Percentiles rank a stretch among this genome's conserved stretches.
These are phyloP conservation scores for Wiebesia pumilae DNA, from an alignment of 1,140 invertebrate genomes.

Conservation along the genomic window DNA sequence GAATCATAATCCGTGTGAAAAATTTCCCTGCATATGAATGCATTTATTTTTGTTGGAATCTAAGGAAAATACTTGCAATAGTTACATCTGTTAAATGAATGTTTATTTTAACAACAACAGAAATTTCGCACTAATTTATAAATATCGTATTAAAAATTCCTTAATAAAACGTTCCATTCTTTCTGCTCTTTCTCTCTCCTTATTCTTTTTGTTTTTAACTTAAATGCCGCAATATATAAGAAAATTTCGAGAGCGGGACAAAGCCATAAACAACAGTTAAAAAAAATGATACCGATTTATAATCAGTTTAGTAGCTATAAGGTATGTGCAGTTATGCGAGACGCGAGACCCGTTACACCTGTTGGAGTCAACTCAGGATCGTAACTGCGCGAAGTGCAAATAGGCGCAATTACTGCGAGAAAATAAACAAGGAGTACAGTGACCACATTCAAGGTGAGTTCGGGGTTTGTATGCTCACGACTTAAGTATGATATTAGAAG, in stretches of 20 bases:
- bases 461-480: constrained; percentile 7
- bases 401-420: constrained; percentile 37
- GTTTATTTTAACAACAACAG: background rate
- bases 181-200: background rate
- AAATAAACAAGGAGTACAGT: background rate
- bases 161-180: background rate
- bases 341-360: constrained; percentile 47
- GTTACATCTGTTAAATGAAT: background rate
- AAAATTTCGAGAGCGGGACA: constrained; percentile 3
- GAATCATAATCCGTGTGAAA: background rate
- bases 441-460: background rate
- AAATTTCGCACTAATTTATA: background rate
- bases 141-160: background rate
- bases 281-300: constrained; percentile 31
- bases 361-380: constrained; percentile 13
- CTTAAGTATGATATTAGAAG: constrained; percentile 12
- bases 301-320: constrained; percentile 22
- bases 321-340: constrained; percentile 41
- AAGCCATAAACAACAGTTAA: background rate
- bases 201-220: background rate
- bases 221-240: background rate
- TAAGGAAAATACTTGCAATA: background rate
- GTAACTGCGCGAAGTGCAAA: constrained; percentile 26
- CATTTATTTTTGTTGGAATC: background rate
- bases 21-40: background rate